Conservation (phyloP, 92 coral and sea anemone genomes). For the Phenganax subtilis region DNA sequence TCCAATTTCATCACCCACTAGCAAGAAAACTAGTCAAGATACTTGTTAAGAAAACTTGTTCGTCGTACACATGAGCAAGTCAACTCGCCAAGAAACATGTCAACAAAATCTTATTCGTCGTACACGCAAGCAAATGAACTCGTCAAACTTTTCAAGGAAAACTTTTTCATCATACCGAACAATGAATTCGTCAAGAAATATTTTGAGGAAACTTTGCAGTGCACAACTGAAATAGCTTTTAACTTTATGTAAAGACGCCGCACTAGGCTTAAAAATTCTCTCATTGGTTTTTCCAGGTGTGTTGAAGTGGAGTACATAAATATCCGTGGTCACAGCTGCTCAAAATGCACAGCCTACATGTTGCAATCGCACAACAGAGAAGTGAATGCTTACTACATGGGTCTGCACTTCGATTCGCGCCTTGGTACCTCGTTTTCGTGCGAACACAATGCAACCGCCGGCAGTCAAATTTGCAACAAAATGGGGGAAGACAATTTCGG, state of each 20-base stretch:
- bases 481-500: slow-evolving; percentile 26
- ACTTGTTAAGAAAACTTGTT: no score
- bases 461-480: neutral
- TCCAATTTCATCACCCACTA: no score
- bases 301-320: slow-evolving; percentile 24
- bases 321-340: slow-evolving; percentile 8
- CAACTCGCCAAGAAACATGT: no score
- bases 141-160: no score
- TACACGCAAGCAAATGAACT: no score
- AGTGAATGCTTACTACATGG: slow-evolving; percentile 1
- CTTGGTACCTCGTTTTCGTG: neutral
- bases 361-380: neutral
- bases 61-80: no score
- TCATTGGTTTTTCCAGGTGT: neutral
- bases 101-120: no score
- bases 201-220: neutral
- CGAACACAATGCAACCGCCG: slow-evolving; percentile 1
- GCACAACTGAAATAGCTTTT: no score
- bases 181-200: neutral
- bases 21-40: no score
- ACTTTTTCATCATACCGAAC: no score
- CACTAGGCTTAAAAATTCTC: neutral
- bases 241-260: neutral
- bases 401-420: slow-evolving; percentile 14
- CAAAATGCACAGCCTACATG: slow-evolving; percentile 13